phyloP scores from a whole-genome alignment of 2,888 invertebrate species.

The Eristalis arbustorum region DNA sequence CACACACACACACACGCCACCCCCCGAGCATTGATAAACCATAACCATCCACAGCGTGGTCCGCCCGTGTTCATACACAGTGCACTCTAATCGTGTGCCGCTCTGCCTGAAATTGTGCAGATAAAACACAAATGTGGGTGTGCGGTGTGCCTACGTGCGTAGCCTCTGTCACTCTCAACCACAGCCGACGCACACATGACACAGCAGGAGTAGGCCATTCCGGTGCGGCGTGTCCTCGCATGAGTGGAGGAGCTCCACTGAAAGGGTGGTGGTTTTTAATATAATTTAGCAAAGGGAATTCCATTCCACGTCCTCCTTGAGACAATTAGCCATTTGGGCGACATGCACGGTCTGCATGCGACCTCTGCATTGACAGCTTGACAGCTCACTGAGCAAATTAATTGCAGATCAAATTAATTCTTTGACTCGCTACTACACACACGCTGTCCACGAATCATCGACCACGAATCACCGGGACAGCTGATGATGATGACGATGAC shows the following conservation, averaged over 20 bases:
- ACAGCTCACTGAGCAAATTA: conserved; percentile 54
- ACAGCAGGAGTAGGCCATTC: neutral
- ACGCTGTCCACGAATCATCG: neutral
- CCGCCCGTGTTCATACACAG: neutral
- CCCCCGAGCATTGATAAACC: neutral
- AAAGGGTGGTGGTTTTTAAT: conserved; percentile 24
- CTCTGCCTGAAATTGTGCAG: conserved; percentile 29
- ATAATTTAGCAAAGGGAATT: neutral
- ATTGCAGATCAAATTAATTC: conserved; percentile 57
- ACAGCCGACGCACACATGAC: neutral
- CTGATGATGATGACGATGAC: neutral
- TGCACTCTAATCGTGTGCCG: conserved; percentile 34
- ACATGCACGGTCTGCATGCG: neutral
- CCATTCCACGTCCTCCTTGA: conserved; percentile 20
- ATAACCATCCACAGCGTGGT: neutral
- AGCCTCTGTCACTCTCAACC: neutral
- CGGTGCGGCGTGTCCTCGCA: neutral
- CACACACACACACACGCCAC: neutral
- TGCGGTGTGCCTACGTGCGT: neutral
- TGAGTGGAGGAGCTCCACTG: neutral
- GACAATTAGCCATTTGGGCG: conserved; percentile 28
- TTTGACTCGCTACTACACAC: neutral
- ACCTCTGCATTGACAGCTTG: conserved; percentile 14
- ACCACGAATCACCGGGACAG: neutral
- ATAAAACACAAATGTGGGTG: conserved; percentile 47